phyloP scores from a whole-genome alignment of 2,888 invertebrate genomes.

The Stenchaetothrips biformis region DNA sequence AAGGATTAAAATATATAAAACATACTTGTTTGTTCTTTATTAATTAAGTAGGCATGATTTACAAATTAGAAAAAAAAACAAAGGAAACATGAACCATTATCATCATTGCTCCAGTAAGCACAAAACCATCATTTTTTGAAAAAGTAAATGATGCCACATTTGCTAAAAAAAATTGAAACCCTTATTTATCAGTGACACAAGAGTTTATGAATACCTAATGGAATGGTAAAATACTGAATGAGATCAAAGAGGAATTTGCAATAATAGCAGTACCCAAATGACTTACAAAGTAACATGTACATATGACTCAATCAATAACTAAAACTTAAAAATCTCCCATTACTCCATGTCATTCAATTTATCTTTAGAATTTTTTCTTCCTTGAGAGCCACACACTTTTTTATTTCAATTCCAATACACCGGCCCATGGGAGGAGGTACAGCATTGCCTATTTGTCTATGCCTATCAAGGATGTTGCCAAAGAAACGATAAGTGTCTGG shows the following conservation, averaged over 20 bases:
- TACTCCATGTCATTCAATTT: background rate
- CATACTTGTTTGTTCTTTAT: too few species aligned
- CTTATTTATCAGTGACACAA: background rate
- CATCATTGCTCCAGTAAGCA: background rate
- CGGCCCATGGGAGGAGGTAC: slow-evolving; percentile 78
- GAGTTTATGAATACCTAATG: slow-evolving; percentile 10
- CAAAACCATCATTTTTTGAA: background rate
- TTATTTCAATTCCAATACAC: slow-evolving; percentile 70
- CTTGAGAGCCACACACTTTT: slow-evolving; percentile 45
- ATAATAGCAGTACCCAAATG: too few species aligned
- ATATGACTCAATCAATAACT: background rate
- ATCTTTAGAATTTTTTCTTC: slow-evolving; percentile 30
- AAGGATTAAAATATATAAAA: slow-evolving; percentile 48
- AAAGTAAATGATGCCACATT: background rate
- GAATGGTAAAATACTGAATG: too few species aligned
- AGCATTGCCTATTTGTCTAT: slow-evolving; percentile 80
- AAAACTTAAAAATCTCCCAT: background rate
- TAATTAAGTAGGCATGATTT: slow-evolving; percentile 50
- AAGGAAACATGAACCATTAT: slow-evolving; percentile 24
- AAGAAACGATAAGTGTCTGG: slow-evolving; percentile 70
- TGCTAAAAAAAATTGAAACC: background rate
- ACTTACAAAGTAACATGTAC: background rate
- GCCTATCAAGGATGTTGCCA: slow-evolving; percentile 69
- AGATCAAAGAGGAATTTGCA: too few species aligned
- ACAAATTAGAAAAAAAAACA: slow-evolving; percentile 44